Conservation (phyloP, 2,797 vertebrate species). For the Trachops cirrhosus region DNA sequence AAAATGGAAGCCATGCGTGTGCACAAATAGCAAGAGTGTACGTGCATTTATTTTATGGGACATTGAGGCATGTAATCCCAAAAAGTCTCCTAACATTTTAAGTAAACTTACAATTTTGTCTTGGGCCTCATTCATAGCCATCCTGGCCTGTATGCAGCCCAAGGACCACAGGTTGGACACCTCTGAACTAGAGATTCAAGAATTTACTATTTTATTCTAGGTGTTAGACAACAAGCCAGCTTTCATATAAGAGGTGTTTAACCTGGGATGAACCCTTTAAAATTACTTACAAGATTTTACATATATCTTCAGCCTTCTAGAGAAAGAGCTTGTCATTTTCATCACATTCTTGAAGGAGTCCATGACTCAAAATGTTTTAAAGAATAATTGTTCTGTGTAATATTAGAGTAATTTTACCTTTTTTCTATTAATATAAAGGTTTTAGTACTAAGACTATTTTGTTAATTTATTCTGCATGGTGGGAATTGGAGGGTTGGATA, state of each 20-base stretch:
- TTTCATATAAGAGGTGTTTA: not conserved
- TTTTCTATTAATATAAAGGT: not conserved
- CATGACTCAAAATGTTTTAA: not conserved
- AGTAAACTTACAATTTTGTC: too few relatives aligned
- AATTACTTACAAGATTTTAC: not conserved
- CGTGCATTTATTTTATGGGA: too few relatives aligned
- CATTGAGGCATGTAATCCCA: too few relatives aligned
- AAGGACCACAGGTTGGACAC: too few relatives aligned
- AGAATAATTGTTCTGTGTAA: not conserved
- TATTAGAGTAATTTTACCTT: not conserved
- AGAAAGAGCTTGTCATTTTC: not conserved
- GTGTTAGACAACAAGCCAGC: not conserved
- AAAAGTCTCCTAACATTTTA: too few relatives aligned
- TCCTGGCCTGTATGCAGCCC: too few relatives aligned
- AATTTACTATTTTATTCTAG: not conserved
- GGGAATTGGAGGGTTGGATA: not conserved
- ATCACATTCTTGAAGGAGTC: not conserved
- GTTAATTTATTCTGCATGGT: not conserved
- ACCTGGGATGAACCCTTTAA: not conserved
- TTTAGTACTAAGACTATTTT: not conserved
- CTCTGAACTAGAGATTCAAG: not conserved
- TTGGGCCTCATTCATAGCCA: too few relatives aligned
- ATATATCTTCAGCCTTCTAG: not conserved
- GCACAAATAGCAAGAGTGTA: too few relatives aligned
- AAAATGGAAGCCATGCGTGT: too few relatives aligned